These are phyloP conservation scores for Calephelis perditalis DNA, from an alignment of 2,888 invertebrate genomes.

Conservation along the genomic window DNA sequence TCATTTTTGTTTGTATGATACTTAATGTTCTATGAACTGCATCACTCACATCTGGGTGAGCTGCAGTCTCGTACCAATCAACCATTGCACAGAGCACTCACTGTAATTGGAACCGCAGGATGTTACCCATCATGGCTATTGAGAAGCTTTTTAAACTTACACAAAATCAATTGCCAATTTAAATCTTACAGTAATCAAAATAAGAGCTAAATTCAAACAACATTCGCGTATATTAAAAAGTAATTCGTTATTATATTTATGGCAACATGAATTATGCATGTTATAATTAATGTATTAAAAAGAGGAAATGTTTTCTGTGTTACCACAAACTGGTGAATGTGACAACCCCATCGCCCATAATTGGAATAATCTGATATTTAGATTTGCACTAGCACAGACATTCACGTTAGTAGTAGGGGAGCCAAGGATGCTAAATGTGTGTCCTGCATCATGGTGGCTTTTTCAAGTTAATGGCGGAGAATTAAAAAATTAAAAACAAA, in stretches of 20 bases:
- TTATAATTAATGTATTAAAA: too few relatives aligned
- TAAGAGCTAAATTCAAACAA: not conserved
- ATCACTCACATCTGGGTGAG: conserved; percentile 1
- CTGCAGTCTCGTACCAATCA: conserved; percentile 43
- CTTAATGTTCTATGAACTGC: conserved; percentile 8
- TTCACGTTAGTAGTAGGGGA: too few relatives aligned
- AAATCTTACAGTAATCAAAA: not conserved
- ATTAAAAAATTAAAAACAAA: too few relatives aligned
- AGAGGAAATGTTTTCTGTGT: too few relatives aligned
- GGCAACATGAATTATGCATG: too few relatives aligned
- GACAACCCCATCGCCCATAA: too few relatives aligned
- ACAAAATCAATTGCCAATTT: not conserved
- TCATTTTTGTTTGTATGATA: not conserved
- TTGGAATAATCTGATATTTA: too few relatives aligned
- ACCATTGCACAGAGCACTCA: conserved; percentile 54
- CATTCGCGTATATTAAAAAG: not conserved
- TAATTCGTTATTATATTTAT: not conserved
- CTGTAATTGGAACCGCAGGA: conserved; percentile 71
- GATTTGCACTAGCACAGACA: too few relatives aligned
- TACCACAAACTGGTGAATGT: too few relatives aligned
- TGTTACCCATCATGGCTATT: conserved; percentile 64
- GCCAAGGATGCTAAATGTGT: too few relatives aligned
- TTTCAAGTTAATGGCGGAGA: too few relatives aligned
- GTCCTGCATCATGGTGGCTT: too few relatives aligned
- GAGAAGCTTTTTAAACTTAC: conserved; percentile 50